Conservation (phyloP, 2,797 vertebrate species). For the Danionella dracula region DNA sequence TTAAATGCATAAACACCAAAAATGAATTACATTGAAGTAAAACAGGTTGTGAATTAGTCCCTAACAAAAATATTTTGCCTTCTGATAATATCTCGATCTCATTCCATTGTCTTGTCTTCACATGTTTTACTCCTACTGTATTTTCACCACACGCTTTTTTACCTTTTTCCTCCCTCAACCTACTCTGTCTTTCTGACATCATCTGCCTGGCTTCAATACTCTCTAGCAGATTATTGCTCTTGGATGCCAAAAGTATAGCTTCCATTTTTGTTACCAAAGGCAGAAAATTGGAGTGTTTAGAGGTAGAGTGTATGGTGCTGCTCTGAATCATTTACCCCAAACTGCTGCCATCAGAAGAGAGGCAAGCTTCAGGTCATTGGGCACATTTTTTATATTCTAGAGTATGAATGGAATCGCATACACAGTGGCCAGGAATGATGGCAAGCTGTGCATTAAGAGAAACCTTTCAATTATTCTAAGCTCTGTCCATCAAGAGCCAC, state of each 20-base stretch:
- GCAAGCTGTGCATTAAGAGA: slow-evolving; percentile 42
- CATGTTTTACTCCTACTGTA: not conserved
- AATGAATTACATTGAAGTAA: too few relatives aligned
- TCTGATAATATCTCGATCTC: not conserved
- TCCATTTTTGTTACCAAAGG: slow-evolving; percentile 54
- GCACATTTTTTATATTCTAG: slow-evolving; percentile 26
- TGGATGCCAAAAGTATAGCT: slow-evolving; percentile 48
- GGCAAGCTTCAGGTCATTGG: slow-evolving; percentile 34
- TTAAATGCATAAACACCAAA: too few relatives aligned
- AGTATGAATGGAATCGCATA: slow-evolving; percentile 29
- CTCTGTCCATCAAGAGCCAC: slow-evolving; percentile 11
- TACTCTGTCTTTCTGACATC: slow-evolving; percentile 29
- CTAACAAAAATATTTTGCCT: too few relatives aligned
- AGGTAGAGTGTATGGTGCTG: slow-evolving; percentile 39
- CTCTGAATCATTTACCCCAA: slow-evolving; percentile 52
- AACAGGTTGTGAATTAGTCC: too few relatives aligned
- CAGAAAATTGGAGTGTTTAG: slow-evolving; percentile 45
- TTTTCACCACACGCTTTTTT: slow-evolving; percentile 18
- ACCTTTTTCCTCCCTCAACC: slow-evolving; percentile 17
- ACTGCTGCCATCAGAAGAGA: slow-evolving; percentile 45
- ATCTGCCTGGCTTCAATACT: slow-evolving; percentile 47
- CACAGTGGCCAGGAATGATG: slow-evolving; percentile 17
- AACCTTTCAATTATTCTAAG: slow-evolving; percentile 34
- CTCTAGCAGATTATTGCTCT: slow-evolving; percentile 50
- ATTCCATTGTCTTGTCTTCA: slow-evolving; percentile 33